Conservation (phyloP, 2,113 vertebrate genomes). For the Progne subis region DNA sequence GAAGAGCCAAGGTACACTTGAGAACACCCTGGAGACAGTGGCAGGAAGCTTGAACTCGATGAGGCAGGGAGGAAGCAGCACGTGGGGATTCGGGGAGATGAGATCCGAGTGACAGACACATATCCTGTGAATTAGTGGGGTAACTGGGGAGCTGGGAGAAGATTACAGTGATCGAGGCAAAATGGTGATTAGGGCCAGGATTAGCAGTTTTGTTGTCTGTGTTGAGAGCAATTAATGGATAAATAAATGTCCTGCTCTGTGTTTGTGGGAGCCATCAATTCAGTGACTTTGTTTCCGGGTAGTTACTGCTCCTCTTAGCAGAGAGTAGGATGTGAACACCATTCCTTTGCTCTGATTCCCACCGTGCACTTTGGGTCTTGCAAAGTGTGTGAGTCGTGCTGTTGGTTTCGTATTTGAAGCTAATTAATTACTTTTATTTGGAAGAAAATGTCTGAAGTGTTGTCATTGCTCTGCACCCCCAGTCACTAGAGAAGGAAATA, state of each 20-base stretch:
- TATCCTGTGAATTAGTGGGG: neutral
- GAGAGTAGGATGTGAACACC: fast-evolving
- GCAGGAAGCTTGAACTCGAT: neutral
- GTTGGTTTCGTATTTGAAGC: neutral
- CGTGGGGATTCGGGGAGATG: neutral
- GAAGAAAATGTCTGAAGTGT: neutral
- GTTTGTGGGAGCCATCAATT: neutral
- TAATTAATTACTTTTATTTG: neutral
- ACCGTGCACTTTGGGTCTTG: neutral
- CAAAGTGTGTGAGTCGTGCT: neutral
- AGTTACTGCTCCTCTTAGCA: neutral
- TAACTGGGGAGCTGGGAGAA: neutral
- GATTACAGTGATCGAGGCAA: neutral
- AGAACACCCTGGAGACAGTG: neutral
- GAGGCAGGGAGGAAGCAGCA: neutral
- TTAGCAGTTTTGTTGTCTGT: neutral
- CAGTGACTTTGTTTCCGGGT: neutral
- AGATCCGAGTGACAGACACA: neutral
- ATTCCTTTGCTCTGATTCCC: neutral
- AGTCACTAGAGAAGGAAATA: neutral
- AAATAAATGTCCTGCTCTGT: neutral
- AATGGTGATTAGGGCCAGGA: neutral
- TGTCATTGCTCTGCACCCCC: neutral
- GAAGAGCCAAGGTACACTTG: neutral
- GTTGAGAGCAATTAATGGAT: neutral